Evolutionary conservation across 1,140 invertebrate genomes (phyloP), one percentile per base, ranked within the genome.

Genomic region (Lasioglossum baleicum): DNA sequence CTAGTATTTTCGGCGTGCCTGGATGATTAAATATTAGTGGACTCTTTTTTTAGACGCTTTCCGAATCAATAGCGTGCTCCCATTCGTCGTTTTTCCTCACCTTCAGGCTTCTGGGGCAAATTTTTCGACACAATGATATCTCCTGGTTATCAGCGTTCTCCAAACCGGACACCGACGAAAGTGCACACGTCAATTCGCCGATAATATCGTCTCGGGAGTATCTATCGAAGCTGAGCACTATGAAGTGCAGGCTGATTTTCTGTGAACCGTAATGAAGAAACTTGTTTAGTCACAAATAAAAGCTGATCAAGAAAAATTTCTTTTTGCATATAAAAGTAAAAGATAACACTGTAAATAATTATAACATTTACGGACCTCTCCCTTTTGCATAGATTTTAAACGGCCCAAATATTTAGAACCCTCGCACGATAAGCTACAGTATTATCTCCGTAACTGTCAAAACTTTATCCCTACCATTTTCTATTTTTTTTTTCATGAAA

Each of bases 181-280:
- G 92, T 20, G 96, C 96, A 83, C 97, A 97, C 82, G 99, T 96
- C n/a, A 99, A 97, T 93, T 99, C 98, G 22, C 99, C 98, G 75
- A 99, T 98, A 75, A 99, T 97, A 89, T 99, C 98, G 90, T 99
- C 98, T 26, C 98, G 95, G 44, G 98, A 99, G 92, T 99, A 99
- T 90, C 98, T 95, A 93, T 99, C 99, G 92, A 99, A 99, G 92
- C 98, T 99, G 81, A 99, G 95, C 6, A 98, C 96, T 44, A 98
- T 97, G 90, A 99, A 98, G 93, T 99, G 98, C 26, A 99, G 94
- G 20, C 97, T 98, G 88, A 97, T 97, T 88, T 95, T 96, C 91
- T 97, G 93, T 13, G 92, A 93, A 87, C 75, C 88, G 74, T 69
- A 56, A 53, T 44, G 8, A 40, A 56, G 44, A 72, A 53, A 31